These are phyloP conservation scores for Chloropsis cyanopogon DNA, from an alignment of 2,113 vertebrate genomes.

Conservation along the genomic window DNA sequence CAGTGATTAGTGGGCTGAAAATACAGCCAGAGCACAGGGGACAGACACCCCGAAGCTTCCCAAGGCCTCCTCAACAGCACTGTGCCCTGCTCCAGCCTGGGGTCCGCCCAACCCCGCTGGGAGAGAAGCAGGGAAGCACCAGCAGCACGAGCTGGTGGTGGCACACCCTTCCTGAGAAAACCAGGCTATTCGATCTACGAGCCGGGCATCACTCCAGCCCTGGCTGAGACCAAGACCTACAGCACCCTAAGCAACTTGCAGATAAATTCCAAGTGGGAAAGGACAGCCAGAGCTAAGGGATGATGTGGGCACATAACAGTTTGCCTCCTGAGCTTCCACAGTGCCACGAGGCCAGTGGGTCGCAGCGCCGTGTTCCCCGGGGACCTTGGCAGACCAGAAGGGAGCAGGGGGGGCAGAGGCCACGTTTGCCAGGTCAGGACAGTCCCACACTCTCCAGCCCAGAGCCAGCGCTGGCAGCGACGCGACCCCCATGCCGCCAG, in stretches of 20 bases:
- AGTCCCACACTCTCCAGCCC: fast-evolving
- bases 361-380: fast-evolving
- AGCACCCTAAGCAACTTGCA: fast-evolving
- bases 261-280: background rate
- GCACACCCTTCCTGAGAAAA: background rate
- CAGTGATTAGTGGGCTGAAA: background rate
- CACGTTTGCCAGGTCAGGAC: fast-evolving
- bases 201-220: fast-evolving
- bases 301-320: fast-evolving
- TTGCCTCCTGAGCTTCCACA: background rate
- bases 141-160: background rate
- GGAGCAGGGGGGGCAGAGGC: background rate
- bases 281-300: background rate
- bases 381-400: fast-evolving
- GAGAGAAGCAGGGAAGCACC: background rate
- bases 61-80: fast-evolving
- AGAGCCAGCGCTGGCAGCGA: background rate
- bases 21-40: background rate
- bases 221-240: background rate
- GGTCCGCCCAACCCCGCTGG: fast-evolving
- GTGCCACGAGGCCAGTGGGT: fast-evolving
- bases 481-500: fast-evolving
- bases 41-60: fast-evolving
- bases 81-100: background rate
- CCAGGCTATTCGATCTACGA: fast-evolving